phyloP scores from a whole-genome alignment of 1,140 invertebrate genomes.

The Drosophila sproati region DNA sequence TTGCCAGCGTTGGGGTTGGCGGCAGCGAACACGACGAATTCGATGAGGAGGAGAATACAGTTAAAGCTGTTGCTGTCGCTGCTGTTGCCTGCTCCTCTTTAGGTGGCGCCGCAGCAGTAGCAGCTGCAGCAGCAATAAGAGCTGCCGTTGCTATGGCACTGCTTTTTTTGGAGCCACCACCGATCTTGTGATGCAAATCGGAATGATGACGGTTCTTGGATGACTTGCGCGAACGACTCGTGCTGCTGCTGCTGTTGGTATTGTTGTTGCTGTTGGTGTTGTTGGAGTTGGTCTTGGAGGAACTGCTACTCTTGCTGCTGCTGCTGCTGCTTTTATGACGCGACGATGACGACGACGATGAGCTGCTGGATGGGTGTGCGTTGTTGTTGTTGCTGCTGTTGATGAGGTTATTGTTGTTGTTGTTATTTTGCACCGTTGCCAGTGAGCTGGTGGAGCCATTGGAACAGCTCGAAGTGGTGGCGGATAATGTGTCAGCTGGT shows the following conservation, averaged over 20 bases:
- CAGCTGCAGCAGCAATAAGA: constrained; percentile 18
- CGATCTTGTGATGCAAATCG: constrained; percentile 58
- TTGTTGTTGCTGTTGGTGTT: constrained; percentile 53
- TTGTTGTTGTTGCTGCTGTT: constrained; percentile 20
- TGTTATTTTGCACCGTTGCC: constrained; percentile 12
- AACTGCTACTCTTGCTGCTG: constrained; percentile 74
- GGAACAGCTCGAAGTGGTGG: constrained; percentile 63
- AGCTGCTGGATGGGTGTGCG: constrained; percentile 38
- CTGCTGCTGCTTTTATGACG: constrained; percentile 77
- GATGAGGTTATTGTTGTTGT: neutral
- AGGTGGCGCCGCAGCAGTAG: constrained; percentile 8
- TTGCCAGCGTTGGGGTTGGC: constrained; percentile 58
- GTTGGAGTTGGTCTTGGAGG: constrained; percentile 50
- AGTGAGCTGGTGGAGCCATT: constrained; percentile 66
- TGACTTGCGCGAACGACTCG: constrained; percentile 77
- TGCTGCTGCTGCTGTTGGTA: constrained; percentile 53
- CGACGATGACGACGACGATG: constrained; percentile 71
- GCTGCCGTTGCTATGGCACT: constrained; percentile 38
- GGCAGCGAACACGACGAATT: constrained; percentile 79
- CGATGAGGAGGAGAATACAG: constrained; percentile 75
- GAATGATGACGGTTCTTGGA: constrained; percentile 75
- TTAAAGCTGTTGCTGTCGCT: constrained; percentile 23
- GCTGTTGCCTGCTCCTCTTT: constrained; percentile 38
- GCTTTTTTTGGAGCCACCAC: constrained; percentile 57
- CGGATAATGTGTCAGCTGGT: constrained; percentile 58